Conservation (phyloP, 2,888 invertebrate genomes). For the Dicroscelio sp. region DNA sequence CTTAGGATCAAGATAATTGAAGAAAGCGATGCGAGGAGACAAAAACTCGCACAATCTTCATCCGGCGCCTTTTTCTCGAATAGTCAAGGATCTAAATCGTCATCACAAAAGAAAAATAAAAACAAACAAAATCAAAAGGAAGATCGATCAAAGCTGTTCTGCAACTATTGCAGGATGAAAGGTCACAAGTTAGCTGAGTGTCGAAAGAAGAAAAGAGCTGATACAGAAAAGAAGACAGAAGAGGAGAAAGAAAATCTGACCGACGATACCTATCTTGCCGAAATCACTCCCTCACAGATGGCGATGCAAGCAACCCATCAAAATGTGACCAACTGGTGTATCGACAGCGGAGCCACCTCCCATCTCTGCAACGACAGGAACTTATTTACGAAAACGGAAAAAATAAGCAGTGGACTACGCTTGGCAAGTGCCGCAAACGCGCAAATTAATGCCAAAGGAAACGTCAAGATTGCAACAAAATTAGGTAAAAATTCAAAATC, state of each 20-base stretch:
- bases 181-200: not conserved
- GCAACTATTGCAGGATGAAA: not conserved
- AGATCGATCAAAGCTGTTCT: not conserved
- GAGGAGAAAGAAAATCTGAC: too few relatives aligned
- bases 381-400: not conserved
- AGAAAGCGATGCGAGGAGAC: not conserved
- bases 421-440: slow-evolving; percentile 32
- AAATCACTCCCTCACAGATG: too few relatives aligned
- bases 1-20: not conserved
- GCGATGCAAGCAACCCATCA: too few relatives aligned
- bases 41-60: not conserved
- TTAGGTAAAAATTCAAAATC: too few relatives aligned
- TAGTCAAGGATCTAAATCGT: not conserved
- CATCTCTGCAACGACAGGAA: not conserved
- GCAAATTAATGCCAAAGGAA: slow-evolving; percentile 30
- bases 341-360: not conserved
- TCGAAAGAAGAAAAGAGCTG: not conserved
- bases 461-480: slow-evolving; percentile 26
- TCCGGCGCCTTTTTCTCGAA: not conserved
- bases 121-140: not conserved
- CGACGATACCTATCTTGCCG: too few relatives aligned
- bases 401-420: slow-evolving; percentile 6
- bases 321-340: too few relatives aligned
- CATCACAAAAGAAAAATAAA: not conserved
- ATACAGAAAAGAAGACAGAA: too few relatives aligned